phyloP scores from a whole-genome alignment of 1,140 invertebrate species.

The Delia radicum region DNA sequence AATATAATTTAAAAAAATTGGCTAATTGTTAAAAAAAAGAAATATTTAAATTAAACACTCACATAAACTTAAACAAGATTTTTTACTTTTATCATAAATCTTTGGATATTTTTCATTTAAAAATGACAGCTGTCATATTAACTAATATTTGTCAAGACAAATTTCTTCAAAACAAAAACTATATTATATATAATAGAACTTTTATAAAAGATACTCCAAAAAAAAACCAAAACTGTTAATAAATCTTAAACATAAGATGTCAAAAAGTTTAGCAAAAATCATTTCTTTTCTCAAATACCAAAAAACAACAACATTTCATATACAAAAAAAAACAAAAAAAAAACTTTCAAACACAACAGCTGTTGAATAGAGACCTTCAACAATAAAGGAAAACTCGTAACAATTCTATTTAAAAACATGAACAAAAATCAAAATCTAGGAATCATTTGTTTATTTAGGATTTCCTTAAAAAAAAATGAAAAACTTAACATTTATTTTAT shows the following conservation, averaged over 20 bases:
- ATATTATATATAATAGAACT: neutral
- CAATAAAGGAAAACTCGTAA: no score
- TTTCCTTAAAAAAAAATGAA: neutral
- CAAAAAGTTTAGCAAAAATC: slow-evolving; percentile 20
- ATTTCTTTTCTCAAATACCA: neutral
- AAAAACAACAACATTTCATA: no score
- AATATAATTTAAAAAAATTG: neutral
- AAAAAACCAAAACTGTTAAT: neutral
- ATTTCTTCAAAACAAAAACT: neutral
- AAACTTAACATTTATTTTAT: no score
- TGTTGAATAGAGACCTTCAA: neutral
- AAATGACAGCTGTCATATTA: slow-evolving; percentile 18
- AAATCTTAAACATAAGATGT: neutral
- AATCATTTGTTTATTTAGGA: neutral
- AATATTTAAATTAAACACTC: neutral
- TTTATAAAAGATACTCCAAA: neutral
- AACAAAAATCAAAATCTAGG: neutral
- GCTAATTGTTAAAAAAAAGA: neutral
- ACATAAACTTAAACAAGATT: no score
- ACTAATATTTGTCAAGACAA: slow-evolving; percentile 16
- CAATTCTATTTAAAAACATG: neutral
- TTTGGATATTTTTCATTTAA: neutral
- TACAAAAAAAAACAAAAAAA: neutral
- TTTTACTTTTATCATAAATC: neutral
- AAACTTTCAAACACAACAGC: neutral